Conservation (phyloP, 2,888 invertebrate species). For the Gymnocheta viridis region DNA sequence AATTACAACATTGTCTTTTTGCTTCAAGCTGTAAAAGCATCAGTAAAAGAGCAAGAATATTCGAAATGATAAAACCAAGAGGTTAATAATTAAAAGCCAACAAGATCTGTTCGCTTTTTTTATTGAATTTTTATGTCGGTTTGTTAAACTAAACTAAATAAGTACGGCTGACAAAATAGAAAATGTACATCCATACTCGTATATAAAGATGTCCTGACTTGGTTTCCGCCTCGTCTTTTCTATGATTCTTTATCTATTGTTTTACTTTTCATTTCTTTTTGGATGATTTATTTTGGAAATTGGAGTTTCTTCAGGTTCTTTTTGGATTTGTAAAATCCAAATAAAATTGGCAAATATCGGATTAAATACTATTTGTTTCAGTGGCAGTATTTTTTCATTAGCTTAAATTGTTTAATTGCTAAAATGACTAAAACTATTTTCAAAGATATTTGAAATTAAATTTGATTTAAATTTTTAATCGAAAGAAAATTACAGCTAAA, state of each 20-base stretch:
- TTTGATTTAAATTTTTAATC: no score
- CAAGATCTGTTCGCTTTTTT: slow-evolving; percentile 17
- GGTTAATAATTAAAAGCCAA: slow-evolving; percentile 60
- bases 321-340: not conserved
- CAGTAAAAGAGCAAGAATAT: not conserved
- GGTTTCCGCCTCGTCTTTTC: slow-evolving; percentile 1
- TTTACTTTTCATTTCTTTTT: not conserved
- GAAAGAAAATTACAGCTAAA: no score
- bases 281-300: not conserved
- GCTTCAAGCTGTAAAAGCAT: slow-evolving; percentile 2
- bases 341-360: slow-evolving; percentile 2
- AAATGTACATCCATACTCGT: no score
- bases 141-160: not conserved
- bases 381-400: no score
- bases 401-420: no score
- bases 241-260: not conserved
- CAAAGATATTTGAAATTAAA: no score
- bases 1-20: slow-evolving; percentile 51
- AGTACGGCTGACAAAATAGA: not conserved
- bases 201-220: slow-evolving; percentile 32
- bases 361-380: no score
- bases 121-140: not conserved
- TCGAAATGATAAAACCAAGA: slow-evolving; percentile 16
- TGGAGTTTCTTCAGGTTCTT: not conserved
- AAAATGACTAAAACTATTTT: no score